phyloP scores from a whole-genome alignment of 2,797 vertebrate species.

The Amblyraja radiata region DNA sequence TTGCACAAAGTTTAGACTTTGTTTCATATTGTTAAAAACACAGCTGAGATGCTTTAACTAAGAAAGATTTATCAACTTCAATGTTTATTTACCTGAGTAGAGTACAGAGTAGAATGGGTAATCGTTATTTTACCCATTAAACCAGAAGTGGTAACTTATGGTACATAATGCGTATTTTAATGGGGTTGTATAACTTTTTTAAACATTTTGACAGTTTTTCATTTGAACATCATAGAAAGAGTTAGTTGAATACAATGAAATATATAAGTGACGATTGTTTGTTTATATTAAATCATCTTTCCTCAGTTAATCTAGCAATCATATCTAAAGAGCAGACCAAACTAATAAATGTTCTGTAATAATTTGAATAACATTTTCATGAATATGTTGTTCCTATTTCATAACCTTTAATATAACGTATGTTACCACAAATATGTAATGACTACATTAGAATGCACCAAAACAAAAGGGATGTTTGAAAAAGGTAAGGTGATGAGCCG shows the following conservation, averaged over 20 bases:
- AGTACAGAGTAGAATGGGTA: background rate
- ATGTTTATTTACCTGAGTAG: background rate
- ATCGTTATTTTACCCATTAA: slow-evolving; percentile 26
- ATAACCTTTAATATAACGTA: slow-evolving; percentile 1
- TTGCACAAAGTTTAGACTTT: background rate
- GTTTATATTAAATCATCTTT: slow-evolving; percentile 53
- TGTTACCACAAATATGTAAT: slow-evolving; percentile 14
- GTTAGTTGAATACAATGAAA: slow-evolving; percentile 2
- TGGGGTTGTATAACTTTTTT: background rate
- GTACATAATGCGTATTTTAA: slow-evolving; percentile 45
- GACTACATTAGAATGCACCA: background rate
- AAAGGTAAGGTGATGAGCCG: background rate
- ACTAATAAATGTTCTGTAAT: slow-evolving; percentile 61
- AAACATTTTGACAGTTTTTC: background rate
- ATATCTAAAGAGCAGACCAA: slow-evolving; percentile 54
- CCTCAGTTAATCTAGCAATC: slow-evolving; percentile 55
- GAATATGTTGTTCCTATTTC: background rate
- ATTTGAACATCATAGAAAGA: slow-evolving; percentile 14
- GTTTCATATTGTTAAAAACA: background rate
- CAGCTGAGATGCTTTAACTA: background rate
- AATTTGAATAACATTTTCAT: slow-evolving; percentile 63
- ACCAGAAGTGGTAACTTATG: slow-evolving; percentile 43
- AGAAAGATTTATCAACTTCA: background rate
- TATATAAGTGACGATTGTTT: background rate
- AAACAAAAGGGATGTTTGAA: slow-evolving; percentile 12